Evolutionary conservation across 2,797 vertebrate genomes (phyloP), one percentile per base, ranked within the genome.

Genomic region (Sebastiscus tertius): DNA sequence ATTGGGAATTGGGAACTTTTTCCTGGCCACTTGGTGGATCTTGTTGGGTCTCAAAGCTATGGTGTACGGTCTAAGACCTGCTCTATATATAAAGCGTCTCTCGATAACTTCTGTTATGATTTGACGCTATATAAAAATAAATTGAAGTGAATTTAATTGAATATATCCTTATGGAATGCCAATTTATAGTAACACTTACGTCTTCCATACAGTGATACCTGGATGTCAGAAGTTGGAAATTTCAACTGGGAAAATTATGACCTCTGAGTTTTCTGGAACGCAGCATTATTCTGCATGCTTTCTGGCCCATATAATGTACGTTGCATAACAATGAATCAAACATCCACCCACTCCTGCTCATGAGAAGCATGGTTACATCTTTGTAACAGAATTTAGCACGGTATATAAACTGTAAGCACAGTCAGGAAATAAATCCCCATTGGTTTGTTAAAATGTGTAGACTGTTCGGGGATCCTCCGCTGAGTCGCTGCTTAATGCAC

Each of bases 321-420:
- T 85, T 89, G 70, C 73, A 36, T 87, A 87, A 89, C 80, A 77
- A 81, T 84, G 74, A 92, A 80, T 89, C 83, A 75, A 89, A 81
- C 77, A 77, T 81, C 80, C 81, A 24, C 87, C 87, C 84, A 88
- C 88, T 79, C 79, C 65, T 26, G 22, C 73, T 80, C 36, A 66
- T 24, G 22, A 84, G 77, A 80, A 68, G 60, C 52, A 72, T 16
- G 13, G 63, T 55, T 83, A 29, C 5, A 22, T 81, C 59, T 73
- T 75, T 66, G 36, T 8, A 58, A n/a, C 34, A 59, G 24, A 52
- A 75, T 73, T 75, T 67, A 71, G 13, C 58, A 34, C 14, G 31
- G 26, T 72, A 34, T 18, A 63, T 62, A 31, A 84, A 67, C 52
- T 63, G 13, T 67, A 67, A 68, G 64, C 26, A 16, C 54, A 42